Conservation (phyloP, 2,888 invertebrate species). For the Ichneumoninae sp. region DNA sequence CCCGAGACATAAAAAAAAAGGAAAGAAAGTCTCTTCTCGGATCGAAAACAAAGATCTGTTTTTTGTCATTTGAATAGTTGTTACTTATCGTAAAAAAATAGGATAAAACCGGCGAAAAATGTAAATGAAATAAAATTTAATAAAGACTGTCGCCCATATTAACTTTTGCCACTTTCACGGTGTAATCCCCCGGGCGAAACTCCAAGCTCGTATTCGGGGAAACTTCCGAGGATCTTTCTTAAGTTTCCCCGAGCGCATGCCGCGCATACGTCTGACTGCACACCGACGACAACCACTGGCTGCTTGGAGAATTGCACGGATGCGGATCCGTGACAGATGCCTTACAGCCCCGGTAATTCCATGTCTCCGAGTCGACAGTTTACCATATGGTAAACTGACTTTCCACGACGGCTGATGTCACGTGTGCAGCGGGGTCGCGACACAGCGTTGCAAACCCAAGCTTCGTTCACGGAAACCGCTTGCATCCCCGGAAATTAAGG, state of each 20-base stretch:
- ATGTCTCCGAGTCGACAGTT: slow-evolving; percentile 43
- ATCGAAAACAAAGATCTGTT: too few species aligned
- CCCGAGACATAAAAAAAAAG: too few species aligned
- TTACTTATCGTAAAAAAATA: too few species aligned
- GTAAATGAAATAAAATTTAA: too few species aligned
- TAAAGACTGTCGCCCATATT: too few species aligned
- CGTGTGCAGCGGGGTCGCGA: slow-evolving; percentile 1
- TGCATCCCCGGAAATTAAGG: slow-evolving; percentile 58
- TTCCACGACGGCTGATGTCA: background rate
- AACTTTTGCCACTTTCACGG: too few species aligned
- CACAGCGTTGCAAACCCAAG: slow-evolving; percentile 11
- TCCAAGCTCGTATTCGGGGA: background rate
- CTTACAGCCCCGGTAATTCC: slow-evolving; percentile 37
- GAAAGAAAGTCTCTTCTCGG: too few species aligned
- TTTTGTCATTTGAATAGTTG: too few species aligned
- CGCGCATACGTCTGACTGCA: background rate
- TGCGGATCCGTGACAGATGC: slow-evolving; percentile 34
- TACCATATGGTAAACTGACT: slow-evolving; percentile 18
- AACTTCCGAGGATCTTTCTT: background rate
- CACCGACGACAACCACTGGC: background rate
- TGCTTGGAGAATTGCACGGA: background rate
- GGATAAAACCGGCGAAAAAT: too few species aligned
- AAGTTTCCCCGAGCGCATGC: slow-evolving; percentile 3
- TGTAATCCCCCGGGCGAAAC: too few species aligned
- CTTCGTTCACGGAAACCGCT: slow-evolving; percentile 12